Conservation (phyloP, 2,888 invertebrate genomes). For the Hirtodrosophila cameraria region DNA sequence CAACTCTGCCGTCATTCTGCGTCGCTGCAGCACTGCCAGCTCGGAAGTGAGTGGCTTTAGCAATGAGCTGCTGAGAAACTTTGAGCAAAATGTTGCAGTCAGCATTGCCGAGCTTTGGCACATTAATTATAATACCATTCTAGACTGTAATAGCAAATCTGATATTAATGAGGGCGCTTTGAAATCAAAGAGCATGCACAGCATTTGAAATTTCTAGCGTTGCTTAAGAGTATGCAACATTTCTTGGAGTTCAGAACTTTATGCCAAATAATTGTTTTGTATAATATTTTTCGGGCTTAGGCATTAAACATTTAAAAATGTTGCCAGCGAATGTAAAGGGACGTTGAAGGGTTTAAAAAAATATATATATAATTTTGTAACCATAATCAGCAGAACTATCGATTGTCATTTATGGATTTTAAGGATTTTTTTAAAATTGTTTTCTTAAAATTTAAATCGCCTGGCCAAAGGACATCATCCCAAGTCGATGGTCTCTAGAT, state of each 20-base stretch:
- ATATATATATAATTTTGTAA: no score
- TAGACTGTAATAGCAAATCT: conserved; percentile 46
- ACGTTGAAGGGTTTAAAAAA: no score
- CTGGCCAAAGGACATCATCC: no score
- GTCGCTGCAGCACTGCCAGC: conserved; percentile 70
- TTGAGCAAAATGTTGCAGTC: conserved; percentile 66
- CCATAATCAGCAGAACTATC: no score
- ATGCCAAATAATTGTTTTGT: no score
- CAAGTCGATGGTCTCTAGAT: no score
- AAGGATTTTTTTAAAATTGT: no score
- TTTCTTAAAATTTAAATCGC: no score
- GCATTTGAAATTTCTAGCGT: conserved; percentile 31
- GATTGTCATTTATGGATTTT: no score
- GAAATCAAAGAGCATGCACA: conserved; percentile 52
- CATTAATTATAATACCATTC: conserved; percentile 62
- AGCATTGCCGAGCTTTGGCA: conserved; percentile 81
- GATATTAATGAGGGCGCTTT: conserved; percentile 17
- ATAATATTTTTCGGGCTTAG: no score
- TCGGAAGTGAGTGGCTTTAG: conserved; percentile 63
- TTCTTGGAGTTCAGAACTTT: neutral
- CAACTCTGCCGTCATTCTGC: conserved; percentile 71
- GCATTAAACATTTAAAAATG: no score
- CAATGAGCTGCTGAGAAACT: conserved; percentile 47
- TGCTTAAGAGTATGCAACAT: conserved; percentile 50
- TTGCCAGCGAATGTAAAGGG: no score